phyloP scores from a whole-genome alignment of 2,797 vertebrate genomes.

The Urocyon cinereoargenteus region DNA sequence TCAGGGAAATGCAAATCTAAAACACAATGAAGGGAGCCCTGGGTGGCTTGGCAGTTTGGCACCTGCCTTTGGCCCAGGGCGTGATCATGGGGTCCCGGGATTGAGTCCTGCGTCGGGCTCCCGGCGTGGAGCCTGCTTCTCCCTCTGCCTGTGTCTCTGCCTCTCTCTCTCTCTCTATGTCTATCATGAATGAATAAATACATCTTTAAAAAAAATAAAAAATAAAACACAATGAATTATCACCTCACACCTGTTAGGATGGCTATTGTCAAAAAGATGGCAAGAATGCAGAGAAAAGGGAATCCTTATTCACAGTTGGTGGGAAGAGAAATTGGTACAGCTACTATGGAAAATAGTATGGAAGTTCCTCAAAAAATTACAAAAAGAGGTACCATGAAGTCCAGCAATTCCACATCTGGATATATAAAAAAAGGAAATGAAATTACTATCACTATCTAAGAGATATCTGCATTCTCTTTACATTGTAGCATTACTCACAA shows the following conservation, averaged over 20 bases:
- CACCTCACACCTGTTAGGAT: background rate
- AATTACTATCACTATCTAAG: background rate
- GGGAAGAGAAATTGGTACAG: background rate
- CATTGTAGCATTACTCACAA: background rate
- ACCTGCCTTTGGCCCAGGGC: no score
- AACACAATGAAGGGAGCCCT: background rate
- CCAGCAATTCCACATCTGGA: background rate
- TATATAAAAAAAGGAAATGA: background rate
- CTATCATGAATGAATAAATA: no score
- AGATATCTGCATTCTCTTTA: background rate
- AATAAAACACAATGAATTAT: background rate
- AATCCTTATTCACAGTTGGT: background rate
- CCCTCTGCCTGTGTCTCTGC: no score
- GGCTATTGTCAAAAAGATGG: background rate
- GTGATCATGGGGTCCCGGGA: no score
- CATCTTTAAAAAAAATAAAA: no score
- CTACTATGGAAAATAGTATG: background rate
- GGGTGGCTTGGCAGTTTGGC: no score
- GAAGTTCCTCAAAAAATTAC: background rate
- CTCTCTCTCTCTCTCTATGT: no score
- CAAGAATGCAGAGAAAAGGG: background rate
- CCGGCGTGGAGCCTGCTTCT: no score
- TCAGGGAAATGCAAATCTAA: conserved; percentile 27
- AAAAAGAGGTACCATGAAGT: background rate
- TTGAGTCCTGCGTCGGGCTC: no score